Evolutionary conservation across 2,888 invertebrate species (phyloP), one percentile per base, ranked within the genome.

Genomic region (Ommatoiulus sabulosus): DNA sequence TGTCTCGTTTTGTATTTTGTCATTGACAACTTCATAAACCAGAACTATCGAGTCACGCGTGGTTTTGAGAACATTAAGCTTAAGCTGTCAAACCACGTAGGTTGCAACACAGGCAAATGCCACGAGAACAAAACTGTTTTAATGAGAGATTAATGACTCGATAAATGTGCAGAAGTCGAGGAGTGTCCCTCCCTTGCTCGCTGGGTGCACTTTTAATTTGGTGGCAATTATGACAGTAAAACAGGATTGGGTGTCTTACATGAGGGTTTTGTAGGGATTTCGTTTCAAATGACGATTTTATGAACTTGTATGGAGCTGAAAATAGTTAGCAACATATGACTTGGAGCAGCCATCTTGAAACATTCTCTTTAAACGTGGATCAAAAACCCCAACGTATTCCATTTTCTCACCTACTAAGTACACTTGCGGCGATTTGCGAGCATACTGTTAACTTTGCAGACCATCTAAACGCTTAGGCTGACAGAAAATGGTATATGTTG

Each of bases 21-120:
- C 72, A 72, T 24, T 72, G 72, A 72, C 72, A 72, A 72, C 72
- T 72, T 72, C 72, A 72, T 72, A 72, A 72, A 72, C 72, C 72
- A 72, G 72, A 72, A 24, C 6, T 72, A 72, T 72, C 72, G 20
- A 72, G 72, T 72, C 72, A 72, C 63, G 63, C 20, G n/a, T 63
- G 20, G 20, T 63, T 17, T 63, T n/a, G 63, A 7, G 3, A n/a
- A 72, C 72, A 72, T 72, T 24, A 72, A 8, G 20, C 72, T 10
- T 24, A 24, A 10, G 72, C 20, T 72, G 20, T 10, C 72, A 7
- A 10, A 10, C 10, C 20, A 52, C 72, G 72, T 72, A 72, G 72
- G 72, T 24, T 72, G 72, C 72, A 24, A 72, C 24, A 72, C 72
- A 72, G 72, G 20, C 72, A 72, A 72, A 24, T 72, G 24, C 72